Conservation (phyloP, 2,113 vertebrate species). For the Lampris incognitus region DNA sequence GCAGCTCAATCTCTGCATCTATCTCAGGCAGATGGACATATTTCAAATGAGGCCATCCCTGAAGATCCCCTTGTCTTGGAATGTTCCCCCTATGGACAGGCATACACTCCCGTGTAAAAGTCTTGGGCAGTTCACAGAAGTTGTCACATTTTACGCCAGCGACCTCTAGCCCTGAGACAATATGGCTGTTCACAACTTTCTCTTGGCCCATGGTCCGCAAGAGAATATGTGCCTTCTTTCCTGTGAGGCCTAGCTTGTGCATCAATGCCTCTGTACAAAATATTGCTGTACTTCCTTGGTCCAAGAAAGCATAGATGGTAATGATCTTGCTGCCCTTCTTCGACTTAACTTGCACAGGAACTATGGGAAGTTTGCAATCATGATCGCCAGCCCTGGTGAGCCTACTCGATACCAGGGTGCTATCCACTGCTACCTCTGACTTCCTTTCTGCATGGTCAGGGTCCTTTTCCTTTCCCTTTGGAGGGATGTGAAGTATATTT, state of each 20-base stretch:
- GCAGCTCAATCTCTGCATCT: conserved; percentile 6
- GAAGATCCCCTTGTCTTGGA: conserved; percentile 4
- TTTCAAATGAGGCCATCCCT: conserved; percentile 17
- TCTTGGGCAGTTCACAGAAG: conserved; percentile 2
- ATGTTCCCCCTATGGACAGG: conserved; percentile 13
- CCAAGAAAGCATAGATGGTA: conserved; percentile 31
- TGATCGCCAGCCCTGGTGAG: conserved; percentile 31
- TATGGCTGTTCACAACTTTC: conserved; percentile 10
- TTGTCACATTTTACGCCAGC: not conserved
- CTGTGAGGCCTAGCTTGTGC: not conserved
- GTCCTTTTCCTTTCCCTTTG: not conserved
- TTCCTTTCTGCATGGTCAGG: not conserved
- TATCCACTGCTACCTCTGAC: not conserved
- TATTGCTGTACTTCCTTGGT: conserved; percentile 19
- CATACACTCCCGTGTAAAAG: conserved; percentile 17
- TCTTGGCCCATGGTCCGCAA: conserved; percentile 28
- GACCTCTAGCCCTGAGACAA: conserved; percentile 14
- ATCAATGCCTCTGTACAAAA: conserved; percentile 35
- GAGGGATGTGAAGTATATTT: not conserved
- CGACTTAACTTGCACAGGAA: conserved; percentile 27
- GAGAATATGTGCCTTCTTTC: conserved; percentile 15
- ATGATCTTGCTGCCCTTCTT: not conserved
- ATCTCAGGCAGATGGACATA: conserved; percentile 11
- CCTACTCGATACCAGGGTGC: not conserved
- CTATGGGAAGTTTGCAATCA: conserved; percentile 21